Evolutionary conservation across 1,140 invertebrate species (phyloP).

Genomic region (Nephotettix cincticeps): DNA sequence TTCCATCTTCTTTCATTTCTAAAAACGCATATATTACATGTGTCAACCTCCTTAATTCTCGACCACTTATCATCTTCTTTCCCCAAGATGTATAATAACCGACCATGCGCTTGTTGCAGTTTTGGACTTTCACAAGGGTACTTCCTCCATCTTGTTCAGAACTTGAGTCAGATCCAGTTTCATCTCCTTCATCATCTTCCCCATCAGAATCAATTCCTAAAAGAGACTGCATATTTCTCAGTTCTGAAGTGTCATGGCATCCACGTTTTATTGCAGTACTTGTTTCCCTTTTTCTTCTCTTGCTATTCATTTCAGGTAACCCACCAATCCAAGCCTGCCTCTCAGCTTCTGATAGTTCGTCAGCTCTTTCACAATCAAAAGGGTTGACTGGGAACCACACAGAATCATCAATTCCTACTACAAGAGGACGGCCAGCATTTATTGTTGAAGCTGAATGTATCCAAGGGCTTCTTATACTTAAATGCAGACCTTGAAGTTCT

Average conservation of each 20-base stretch:
- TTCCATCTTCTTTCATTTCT: constrained; percentile 30
- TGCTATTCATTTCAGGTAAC: background rate
- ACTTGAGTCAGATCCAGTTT: background rate
- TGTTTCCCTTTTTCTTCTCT: background rate
- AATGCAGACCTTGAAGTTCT: background rate
- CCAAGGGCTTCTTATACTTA: background rate
- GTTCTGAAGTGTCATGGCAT: too few species aligned
- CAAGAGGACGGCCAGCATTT: background rate
- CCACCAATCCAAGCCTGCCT: background rate
- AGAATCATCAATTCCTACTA: background rate
- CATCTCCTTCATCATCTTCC: background rate
- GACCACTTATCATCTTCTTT: constrained; percentile 12
- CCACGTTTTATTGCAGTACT: too few species aligned
- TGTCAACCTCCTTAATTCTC: constrained; percentile 28
- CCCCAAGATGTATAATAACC: constrained; percentile 36
- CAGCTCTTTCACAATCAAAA: background rate
- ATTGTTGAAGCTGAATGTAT: background rate
- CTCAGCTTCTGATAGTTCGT: background rate
- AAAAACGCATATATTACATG: constrained; percentile 36
- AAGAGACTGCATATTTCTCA: too few species aligned
- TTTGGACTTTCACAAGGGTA: background rate
- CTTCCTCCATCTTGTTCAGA: background rate
- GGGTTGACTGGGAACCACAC: background rate
- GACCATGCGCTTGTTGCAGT: constrained; percentile 30
- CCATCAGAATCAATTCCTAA: background rate